These are phyloP conservation scores for Meandrusa payeni DNA, from an alignment of 2,888 invertebrate genomes.

Conservation along the genomic window DNA sequence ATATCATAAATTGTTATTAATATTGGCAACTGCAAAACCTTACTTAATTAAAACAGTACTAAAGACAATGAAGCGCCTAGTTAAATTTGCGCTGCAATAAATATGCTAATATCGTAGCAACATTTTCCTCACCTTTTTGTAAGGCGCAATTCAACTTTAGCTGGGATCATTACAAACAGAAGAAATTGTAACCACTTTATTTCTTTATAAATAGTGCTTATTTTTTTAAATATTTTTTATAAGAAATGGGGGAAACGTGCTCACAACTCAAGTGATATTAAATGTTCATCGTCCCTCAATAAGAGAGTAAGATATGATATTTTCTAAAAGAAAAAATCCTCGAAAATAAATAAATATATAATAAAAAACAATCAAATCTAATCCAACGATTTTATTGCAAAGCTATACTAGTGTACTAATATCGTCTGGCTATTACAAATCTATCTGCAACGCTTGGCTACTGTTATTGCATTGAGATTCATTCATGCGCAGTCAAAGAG, in stretches of 20 bases:
- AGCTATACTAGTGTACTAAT: slow-evolving; percentile 6
- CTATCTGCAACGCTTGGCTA: slow-evolving; percentile 34
- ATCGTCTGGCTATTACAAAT: slow-evolving; percentile 27
- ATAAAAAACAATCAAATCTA: slow-evolving; percentile 11
- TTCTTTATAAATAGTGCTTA: no score
- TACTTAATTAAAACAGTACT: neutral
- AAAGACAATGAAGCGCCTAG: slow-evolving; percentile 1
- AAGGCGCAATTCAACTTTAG: slow-evolving; percentile 3
- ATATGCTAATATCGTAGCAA: slow-evolving; percentile 2
- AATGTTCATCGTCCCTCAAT: no score
- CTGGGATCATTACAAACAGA: slow-evolving; percentile 12
- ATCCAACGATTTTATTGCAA: slow-evolving; percentile 12
- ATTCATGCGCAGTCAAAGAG: slow-evolving; percentile 18
- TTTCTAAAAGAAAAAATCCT: no score
- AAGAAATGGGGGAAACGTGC: no score
- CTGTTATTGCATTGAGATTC: slow-evolving; percentile 33
- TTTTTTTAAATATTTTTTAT: no score
- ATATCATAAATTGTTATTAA: no score
- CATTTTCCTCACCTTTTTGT: slow-evolving; percentile 3
- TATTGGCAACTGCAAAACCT: no score
- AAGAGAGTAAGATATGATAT: no score
- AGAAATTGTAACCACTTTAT: neutral
- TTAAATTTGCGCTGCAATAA: slow-evolving; percentile 7
- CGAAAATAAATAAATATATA: no score
- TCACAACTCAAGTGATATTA: no score